These are phyloP conservation scores for Drosophila fuyamai DNA, from an alignment of 1,140 invertebrate species.

Conservation along the genomic window DNA sequence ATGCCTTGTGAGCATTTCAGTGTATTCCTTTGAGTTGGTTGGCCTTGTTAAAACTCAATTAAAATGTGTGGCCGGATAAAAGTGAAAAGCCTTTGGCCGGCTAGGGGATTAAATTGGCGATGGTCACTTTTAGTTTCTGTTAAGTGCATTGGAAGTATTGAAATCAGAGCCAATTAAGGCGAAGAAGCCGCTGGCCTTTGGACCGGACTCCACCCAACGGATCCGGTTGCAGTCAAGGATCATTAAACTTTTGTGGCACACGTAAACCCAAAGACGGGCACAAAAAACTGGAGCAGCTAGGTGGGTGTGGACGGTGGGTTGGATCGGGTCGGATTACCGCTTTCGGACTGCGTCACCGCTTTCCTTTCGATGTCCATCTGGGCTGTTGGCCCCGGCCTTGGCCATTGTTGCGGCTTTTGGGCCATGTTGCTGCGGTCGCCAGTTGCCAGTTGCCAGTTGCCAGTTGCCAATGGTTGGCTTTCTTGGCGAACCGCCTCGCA, in stretches of 20 bases:
- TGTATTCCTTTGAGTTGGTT: background rate
- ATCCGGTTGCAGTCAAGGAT: conserved; percentile 80
- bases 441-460: background rate
- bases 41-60: conserved; percentile 23
- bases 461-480: conserved; percentile 41
- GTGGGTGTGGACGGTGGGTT: conserved; percentile 16
- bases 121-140: conserved; percentile 26
- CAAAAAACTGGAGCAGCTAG: conserved; percentile 21
- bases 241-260: conserved; percentile 67
- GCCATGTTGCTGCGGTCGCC: conserved; percentile 4
- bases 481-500: conserved; percentile 62
- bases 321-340: conserved; percentile 62
- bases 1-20: conserved; percentile 5
- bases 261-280: conserved; percentile 2
- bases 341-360: conserved; percentile 57
- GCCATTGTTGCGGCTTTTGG: conserved; percentile 24
- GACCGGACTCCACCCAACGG: conserved; percentile 44
- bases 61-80: conserved; percentile 7
- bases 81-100: conserved; percentile 20
- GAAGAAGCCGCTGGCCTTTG: conserved; percentile 26
- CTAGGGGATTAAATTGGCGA: conserved; percentile 7
- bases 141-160: conserved; percentile 31
- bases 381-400: conserved; percentile 27
- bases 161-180: conserved; percentile 48
- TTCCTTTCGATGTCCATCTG: conserved; percentile 55